Percentiles rank a stretch among this genome's conserved stretches.
These are phyloP conservation scores for Cheilosia urbana DNA, from an alignment of 2,888 invertebrate genomes.

Conservation along the genomic window DNA sequence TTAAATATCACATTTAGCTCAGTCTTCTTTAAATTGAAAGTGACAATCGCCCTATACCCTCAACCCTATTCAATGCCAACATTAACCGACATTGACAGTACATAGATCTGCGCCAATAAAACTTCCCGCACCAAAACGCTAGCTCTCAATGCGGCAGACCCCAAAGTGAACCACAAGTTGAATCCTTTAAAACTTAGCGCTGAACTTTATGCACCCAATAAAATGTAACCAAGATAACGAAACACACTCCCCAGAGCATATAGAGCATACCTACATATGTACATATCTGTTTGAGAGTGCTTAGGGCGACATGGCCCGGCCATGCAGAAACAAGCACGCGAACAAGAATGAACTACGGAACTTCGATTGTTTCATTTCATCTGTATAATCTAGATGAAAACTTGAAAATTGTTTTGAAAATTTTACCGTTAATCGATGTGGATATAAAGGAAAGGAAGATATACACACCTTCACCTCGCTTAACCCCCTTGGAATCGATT, in stretches of 20 bases:
- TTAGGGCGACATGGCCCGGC: background rate
- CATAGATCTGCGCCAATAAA: background rate
- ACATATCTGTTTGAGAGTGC: too few relatives aligned
- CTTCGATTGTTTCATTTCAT: constrained; percentile 51
- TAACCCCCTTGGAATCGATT: too few relatives aligned
- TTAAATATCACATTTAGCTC: too few relatives aligned
- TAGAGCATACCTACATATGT: too few relatives aligned
- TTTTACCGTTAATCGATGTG: constrained; percentile 48
- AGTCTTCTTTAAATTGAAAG: too few relatives aligned
- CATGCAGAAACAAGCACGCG: background rate
- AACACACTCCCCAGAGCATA: constrained; percentile 14
- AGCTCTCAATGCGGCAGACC: background rate
- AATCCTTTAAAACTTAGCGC: constrained; percentile 42
- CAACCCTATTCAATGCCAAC: too few relatives aligned
- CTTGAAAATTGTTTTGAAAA: constrained; percentile 61
- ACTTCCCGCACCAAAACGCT: constrained; percentile 1
- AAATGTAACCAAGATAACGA: constrained; percentile 43
- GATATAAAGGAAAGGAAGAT: too few relatives aligned
- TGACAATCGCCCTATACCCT: too few relatives aligned
- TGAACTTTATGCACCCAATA: constrained; percentile 59
- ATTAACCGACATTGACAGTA: too few relatives aligned
- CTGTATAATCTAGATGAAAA: constrained; percentile 39
- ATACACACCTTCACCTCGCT: too few relatives aligned
- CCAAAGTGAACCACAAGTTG: constrained; percentile 41
- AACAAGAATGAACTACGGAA: constrained; percentile 2